A percentile compares a stretch with the other conserved stretches of the same genome.
Evolutionary conservation across 2,888 invertebrate genomes (phyloP).

Genomic region (Clivina fossor): DNA sequence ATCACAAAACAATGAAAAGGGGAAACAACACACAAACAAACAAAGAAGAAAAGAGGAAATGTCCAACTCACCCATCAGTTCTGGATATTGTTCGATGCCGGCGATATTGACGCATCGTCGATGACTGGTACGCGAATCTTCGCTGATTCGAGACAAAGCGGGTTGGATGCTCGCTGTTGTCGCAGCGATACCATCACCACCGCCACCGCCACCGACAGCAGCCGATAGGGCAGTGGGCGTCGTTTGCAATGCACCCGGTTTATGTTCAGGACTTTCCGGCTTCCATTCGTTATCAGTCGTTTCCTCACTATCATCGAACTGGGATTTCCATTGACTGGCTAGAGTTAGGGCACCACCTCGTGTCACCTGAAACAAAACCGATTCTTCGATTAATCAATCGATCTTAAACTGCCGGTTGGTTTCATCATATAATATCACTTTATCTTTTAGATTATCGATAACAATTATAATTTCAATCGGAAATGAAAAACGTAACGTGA

Average conservation of each 20-base stretch:
- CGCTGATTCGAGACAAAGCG: constrained; percentile 55
- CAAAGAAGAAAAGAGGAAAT: neutral
- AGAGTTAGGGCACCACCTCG: constrained; percentile 86
- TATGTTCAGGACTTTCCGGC: constrained; percentile 71
- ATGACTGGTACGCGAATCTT: constrained; percentile 56
- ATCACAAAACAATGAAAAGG: neutral
- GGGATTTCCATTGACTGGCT: constrained; percentile 94
- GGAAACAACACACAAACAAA: neutral
- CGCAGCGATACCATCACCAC: constrained; percentile 48
- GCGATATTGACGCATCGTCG: constrained; percentile 73
- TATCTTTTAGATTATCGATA: too few species aligned
- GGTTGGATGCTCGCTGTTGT: constrained; percentile 45
- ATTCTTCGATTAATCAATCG: too few species aligned
- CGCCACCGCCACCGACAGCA: constrained; percentile 36
- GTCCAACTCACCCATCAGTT: constrained; percentile 57
- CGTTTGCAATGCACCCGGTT: constrained; percentile 36
- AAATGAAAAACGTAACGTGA: too few species aligned
- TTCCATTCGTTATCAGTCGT: constrained; percentile 95
- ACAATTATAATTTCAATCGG: too few species aligned
- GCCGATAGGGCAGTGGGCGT: constrained; percentile 7
- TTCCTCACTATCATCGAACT: constrained; percentile 94
- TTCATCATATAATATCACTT: too few species aligned
- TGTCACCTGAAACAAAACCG: constrained; percentile 74
- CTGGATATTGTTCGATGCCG: constrained; percentile 76
- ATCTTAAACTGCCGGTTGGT: too few species aligned